Conservation (phyloP, 2,888 invertebrate genomes). For the Heliconius ethilla region DNA sequence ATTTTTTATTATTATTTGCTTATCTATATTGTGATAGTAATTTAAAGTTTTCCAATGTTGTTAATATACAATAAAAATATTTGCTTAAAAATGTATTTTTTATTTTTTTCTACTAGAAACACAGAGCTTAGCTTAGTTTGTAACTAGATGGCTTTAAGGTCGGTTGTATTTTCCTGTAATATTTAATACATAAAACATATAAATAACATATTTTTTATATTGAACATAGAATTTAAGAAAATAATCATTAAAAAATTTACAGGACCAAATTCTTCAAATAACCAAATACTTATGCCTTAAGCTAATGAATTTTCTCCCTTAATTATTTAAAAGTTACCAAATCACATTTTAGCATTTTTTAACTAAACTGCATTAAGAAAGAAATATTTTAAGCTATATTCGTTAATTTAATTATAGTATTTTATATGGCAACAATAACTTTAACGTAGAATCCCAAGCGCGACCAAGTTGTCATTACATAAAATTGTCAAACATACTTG, state of each 20-base stretch:
- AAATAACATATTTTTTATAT: background rate
- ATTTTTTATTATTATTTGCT: background rate
- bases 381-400: background rate
- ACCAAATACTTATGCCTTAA: background rate
- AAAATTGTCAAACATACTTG: slow-evolving; percentile 52
- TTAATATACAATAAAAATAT: background rate
- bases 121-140: background rate
- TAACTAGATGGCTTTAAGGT: background rate
- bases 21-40: background rate
- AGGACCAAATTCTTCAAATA: background rate
- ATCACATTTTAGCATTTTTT: background rate
- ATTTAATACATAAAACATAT: background rate
- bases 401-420: background rate
- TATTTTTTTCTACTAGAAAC: background rate
- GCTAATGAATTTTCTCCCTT: background rate
- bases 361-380: background rate
- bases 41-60: background rate
- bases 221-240: background rate
- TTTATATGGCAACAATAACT: slow-evolving; percentile 1
- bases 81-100: background rate
- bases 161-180: background rate
- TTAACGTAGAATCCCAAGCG: slow-evolving; percentile 28
- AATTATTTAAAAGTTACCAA: background rate
- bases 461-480: slow-evolving; percentile 40
- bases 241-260: background rate